Conservation (phyloP, 2,888 invertebrate species). For the Brachynemurus nebulosus region DNA sequence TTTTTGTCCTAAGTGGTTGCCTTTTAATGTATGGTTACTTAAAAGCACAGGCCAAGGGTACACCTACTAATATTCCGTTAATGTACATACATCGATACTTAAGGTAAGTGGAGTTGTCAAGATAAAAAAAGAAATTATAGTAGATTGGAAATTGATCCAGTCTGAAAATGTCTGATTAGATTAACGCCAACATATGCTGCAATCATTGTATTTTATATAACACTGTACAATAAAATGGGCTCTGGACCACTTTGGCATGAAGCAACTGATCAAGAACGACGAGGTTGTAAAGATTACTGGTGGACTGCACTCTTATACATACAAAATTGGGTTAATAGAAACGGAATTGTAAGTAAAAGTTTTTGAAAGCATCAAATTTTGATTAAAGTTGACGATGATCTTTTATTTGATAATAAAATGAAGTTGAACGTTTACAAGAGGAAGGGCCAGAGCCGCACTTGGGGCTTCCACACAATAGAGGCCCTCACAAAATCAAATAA, state of each 20-base stretch:
- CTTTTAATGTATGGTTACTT: constrained; percentile 35
- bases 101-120: constrained; percentile 24
- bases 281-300: background rate
- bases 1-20: constrained; percentile 46
- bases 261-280: background rate
- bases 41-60: constrained; percentile 23
- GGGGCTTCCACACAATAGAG: too few relatives aligned
- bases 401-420: too few relatives aligned
- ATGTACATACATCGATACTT: constrained; percentile 33
- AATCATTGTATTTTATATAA: constrained; percentile 31
- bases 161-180: constrained; percentile 20
- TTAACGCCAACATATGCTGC: constrained; percentile 34
- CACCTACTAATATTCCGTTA: constrained; percentile 25
- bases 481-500: too few relatives aligned
- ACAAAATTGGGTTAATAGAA: background rate
- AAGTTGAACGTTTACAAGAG: too few relatives aligned
- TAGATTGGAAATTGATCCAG: too few relatives aligned
- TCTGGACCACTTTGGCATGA: constrained; percentile 36
- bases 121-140: background rate
- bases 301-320: constrained; percentile 1
- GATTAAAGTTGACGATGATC: too few relatives aligned
- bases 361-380: too few relatives aligned
- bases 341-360: background rate
- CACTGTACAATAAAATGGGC: constrained; percentile 32
- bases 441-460: too few relatives aligned